Conservation (phyloP, 2,113 vertebrate genomes). For the Blennius ocellaris region DNA sequence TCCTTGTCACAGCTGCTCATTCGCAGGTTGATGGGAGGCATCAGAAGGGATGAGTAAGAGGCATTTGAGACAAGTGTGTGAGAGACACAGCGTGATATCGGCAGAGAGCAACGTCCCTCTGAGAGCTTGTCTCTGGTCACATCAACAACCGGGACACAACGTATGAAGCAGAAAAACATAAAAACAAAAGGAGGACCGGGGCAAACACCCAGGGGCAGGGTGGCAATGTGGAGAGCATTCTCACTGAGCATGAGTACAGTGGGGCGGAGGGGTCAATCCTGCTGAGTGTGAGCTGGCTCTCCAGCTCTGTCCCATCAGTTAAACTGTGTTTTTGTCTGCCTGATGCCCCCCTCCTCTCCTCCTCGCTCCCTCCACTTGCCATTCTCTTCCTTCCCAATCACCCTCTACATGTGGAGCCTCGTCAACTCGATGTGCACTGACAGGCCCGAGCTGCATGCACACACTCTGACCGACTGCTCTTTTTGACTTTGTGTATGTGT, state of each 20-base stretch:
- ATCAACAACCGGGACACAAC: slow-evolving; percentile 63
- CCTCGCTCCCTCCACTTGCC: slow-evolving; percentile 20
- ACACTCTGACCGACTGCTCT: slow-evolving; percentile 92
- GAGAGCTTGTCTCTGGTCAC: slow-evolving; percentile 76
- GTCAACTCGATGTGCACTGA: slow-evolving; percentile 64
- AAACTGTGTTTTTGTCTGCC: slow-evolving; percentile 54
- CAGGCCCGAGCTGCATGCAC: slow-evolving; percentile 84
- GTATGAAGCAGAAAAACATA: slow-evolving; percentile 65
- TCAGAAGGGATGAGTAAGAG: slow-evolving; percentile 77
- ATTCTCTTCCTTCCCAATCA: slow-evolving; percentile 45
- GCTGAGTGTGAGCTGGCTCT: slow-evolving; percentile 70
- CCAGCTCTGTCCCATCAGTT: slow-evolving; percentile 74
- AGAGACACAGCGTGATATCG: slow-evolving; percentile 65
- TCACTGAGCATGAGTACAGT: slow-evolving; percentile 19
- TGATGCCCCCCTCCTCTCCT: slow-evolving; percentile 10
- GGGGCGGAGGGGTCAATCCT: slow-evolving; percentile 60
- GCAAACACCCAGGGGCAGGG: slow-evolving; percentile 70
- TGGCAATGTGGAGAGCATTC: slow-evolving; percentile 48
- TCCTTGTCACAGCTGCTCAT: slow-evolving; percentile 79
- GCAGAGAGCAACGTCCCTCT: slow-evolving; percentile 73
- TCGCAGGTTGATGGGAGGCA: slow-evolving; percentile 69
- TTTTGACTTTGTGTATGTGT: slow-evolving; percentile 86
- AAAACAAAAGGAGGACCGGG: slow-evolving; percentile 58
- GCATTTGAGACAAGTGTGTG: slow-evolving; percentile 73
- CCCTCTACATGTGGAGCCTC: slow-evolving; percentile 41